Evolutionary conservation across 2,797 vertebrate species (phyloP), one percentile per base, ranked within the genome.

Genomic region (Gila robusta): DNA sequence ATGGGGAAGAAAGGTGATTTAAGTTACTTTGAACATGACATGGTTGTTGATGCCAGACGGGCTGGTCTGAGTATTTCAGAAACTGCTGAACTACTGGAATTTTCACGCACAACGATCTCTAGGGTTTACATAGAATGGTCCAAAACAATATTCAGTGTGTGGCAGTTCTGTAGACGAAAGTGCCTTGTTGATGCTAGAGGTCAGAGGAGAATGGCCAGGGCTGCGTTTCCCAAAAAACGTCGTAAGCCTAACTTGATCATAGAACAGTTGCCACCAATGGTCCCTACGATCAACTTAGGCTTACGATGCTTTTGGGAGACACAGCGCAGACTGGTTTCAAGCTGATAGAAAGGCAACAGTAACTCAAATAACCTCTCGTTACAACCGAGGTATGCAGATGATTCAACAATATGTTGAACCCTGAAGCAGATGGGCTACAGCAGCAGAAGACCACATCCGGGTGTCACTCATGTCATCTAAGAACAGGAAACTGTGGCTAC

Each of bases 181-280:
- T 87, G 83, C 81, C 87, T 81, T 83, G 81, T 85, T 85, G 87
- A 88, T 88, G 76, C 54, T 84, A 89, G 84, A 86, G 26, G 74
- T 41, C 84, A 88, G 88, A 86, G 52, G 81, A 82, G 77, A 89
- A 84, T 89, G 71, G 69, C 62, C 80, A 79, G 12, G 44, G 44
- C 12, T 14, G 44, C 1, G 4, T 47, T 14, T 47, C 44, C 44
- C 44, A 14, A 14, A 47, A 41, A 47, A 44, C 12, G 12, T 47
- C 0, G 44, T 47, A 47, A 47, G 11, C 11, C 44, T 47, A 47
- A 47, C 12, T 47, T 12, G 44, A 47, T 47, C 44, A 12, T 47
- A 47, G 44, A 47, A 47, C 11, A 47, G 2, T 44, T 47, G 11
- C 11, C 44, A 47, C 3, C 11, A 47, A 47, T 12, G 44, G 44